A percentile compares a stretch with the other conserved stretches of the same genome.
phyloP scores from a whole-genome alignment of 2,888 invertebrate species.

The Sepioteuthis lessoniana region DNA sequence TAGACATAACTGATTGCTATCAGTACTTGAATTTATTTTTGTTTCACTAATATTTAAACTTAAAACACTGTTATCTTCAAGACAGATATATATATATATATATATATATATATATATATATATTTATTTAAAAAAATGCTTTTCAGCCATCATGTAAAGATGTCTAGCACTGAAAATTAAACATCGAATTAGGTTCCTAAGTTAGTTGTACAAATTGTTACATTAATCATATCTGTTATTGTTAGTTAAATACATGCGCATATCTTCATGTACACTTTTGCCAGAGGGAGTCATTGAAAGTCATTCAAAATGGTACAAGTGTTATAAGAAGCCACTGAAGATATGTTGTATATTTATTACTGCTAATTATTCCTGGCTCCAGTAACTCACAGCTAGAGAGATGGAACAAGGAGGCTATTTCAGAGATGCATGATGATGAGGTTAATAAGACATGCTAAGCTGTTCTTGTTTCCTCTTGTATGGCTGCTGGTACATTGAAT shows the following conservation, averaged over 20 bases:
- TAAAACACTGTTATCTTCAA: too few species aligned
- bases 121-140: too few species aligned
- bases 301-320: neutral
- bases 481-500: neutral
- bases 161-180: neutral
- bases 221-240: neutral
- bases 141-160: too few species aligned
- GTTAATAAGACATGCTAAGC: slow-evolving; percentile 21
- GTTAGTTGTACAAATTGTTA: neutral
- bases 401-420: neutral
- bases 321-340: neutral
- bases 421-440: neutral
- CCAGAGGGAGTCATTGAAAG: neutral
- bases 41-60: too few species aligned
- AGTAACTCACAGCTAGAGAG: neutral
- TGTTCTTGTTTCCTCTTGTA: neutral
- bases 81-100: too few species aligned
- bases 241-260: neutral
- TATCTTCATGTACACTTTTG: neutral
- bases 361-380: neutral
- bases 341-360: neutral
- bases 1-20: too few species aligned
- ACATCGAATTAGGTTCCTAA: neutral
- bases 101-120: too few species aligned
- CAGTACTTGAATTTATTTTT: too few species aligned